Base-by-base conservation (phyloP, 2,888 invertebrate genomes). In the Podotricha telesiphe region DNA sequence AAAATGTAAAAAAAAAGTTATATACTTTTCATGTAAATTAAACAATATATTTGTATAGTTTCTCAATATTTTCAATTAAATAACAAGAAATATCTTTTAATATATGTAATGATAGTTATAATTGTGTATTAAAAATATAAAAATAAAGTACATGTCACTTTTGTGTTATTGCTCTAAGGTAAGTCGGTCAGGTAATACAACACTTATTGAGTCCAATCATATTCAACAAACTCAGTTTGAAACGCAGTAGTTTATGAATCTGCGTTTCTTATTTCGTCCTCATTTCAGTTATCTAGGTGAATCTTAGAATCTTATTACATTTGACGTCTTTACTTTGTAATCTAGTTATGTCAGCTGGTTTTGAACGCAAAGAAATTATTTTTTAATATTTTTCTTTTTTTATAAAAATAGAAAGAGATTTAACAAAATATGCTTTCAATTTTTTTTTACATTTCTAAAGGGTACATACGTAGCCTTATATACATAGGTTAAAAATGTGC, bases 151-250 rank as follows among this genome's bases (percentile, higher is more conserved):
- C 17, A 51, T 51, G 1, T 40, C 40, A 20, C 22, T 51, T 37
- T 51, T 51, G 22, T 51, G 2, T 62, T 20, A 22, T n/a, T 61
- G 34, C 20, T 65, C 65, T 40, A n/a, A 48, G 53, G 37, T 19
- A 51, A 8, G 37, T 59, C 66, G 17, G 51, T 34, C 51, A n/a
- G 45, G 34, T 62, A 59, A 67, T 67, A 69, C 55, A 61, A 62
- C 65, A 58, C 68, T 65, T 72, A 66, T 70, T 71, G 71, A 72
- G 72, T 70, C 61, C 68, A 72, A 72, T 72, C 70, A 63, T 66
- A 72, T 72, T 68, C 70, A 70, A 69, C 67, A 61, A 65, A 42
- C 64, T 58, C 13, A 59, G 55, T 65, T 65, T 70, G 65, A 61
- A 69, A 69, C 55, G 65, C 58, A 72, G 68, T 55, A 66, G 66